Conservation (phyloP, 2,113 vertebrate genomes). For the Cyanoderma ruficeps region DNA sequence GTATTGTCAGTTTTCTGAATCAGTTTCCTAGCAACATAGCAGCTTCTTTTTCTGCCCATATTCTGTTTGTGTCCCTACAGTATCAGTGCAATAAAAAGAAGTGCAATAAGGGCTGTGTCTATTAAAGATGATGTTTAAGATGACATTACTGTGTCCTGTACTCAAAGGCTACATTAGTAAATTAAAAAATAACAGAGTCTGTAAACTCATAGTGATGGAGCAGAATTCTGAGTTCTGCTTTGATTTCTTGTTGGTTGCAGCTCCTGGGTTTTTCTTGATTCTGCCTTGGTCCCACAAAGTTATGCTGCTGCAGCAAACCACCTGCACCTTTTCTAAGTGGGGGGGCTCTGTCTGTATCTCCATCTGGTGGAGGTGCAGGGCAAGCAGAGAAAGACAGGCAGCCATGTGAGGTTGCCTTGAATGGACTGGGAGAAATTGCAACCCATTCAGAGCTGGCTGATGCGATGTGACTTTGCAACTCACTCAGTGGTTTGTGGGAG, state of each 20-base stretch:
- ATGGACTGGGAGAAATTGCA: not conserved
- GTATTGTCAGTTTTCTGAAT: conserved; percentile 59
- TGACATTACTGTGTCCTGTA: not conserved
- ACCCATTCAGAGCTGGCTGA: not conserved
- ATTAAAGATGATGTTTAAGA: conserved; percentile 1
- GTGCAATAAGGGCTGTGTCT: not conserved
- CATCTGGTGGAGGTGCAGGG: not conserved
- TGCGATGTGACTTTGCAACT: accelerated
- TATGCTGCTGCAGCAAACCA: accelerated
- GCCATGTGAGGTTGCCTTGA: accelerated
- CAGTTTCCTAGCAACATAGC: conserved; percentile 59
- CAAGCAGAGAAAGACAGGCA: not conserved
- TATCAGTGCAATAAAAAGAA: conserved; percentile 7
- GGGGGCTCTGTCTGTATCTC: not conserved
- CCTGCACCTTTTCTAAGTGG: not conserved
- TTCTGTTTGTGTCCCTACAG: not conserved
- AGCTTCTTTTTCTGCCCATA: not conserved
- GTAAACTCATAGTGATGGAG: not conserved
- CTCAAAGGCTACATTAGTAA: not conserved
- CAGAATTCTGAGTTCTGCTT: not conserved
- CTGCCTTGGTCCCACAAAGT: not conserved
- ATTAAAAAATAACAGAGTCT: not conserved
- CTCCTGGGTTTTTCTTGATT: not conserved
- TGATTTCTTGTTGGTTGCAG: not conserved
- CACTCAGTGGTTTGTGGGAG: not conserved